Conservation (phyloP, 2,113 vertebrate species). For the Elephantulus edwardii region DNA sequence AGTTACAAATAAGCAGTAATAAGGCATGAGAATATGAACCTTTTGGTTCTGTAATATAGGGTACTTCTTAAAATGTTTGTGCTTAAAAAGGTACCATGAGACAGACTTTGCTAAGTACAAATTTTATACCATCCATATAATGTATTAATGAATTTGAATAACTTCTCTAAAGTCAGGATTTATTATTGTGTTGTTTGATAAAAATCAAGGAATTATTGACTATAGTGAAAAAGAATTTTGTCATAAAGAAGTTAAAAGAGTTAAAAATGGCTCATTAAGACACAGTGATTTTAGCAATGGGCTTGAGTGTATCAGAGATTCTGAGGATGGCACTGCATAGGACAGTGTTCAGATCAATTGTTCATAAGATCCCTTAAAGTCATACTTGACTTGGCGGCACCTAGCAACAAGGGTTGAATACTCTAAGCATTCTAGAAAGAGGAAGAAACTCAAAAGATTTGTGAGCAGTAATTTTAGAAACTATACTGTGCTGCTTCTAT, state of each 20-base stretch:
- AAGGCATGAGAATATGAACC: not conserved
- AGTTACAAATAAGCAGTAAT: not conserved
- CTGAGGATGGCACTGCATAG: too few species aligned
- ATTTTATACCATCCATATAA: not conserved
- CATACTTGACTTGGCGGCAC: too few species aligned
- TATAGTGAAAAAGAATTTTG: not conserved
- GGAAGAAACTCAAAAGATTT: slow-evolving; percentile 41
- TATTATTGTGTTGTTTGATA: not conserved
- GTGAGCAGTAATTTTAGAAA: not conserved
- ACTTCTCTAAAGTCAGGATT: not conserved
- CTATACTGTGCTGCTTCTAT: not conserved
- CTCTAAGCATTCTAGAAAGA: not conserved
- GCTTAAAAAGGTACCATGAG: slow-evolving; percentile 1
- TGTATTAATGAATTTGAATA: not conserved
- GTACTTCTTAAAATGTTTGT: not conserved
- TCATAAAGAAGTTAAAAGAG: not conserved
- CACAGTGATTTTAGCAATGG: too few species aligned
- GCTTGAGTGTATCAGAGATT: too few species aligned
- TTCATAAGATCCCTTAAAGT: too few species aligned
- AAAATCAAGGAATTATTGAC: not conserved
- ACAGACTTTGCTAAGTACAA: not conserved
- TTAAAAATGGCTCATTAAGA: not conserved
- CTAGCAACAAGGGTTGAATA: not conserved
- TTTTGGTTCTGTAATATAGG: not conserved
- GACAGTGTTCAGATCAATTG: too few species aligned